Conservation (phyloP, 2,888 invertebrate species). For the Ernsta delagoae region DNA sequence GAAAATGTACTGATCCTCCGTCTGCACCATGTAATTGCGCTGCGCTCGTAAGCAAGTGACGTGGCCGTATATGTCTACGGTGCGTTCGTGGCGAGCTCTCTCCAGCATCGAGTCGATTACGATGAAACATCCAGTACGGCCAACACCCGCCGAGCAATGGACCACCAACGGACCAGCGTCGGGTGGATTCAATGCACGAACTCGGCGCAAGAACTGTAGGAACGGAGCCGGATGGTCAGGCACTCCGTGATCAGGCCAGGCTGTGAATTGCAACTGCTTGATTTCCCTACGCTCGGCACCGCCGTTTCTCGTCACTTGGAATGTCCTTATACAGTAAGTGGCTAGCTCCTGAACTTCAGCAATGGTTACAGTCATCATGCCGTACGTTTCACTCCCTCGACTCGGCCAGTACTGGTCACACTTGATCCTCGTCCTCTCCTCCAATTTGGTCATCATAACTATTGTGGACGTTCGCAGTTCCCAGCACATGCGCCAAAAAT, state of each 20-base stretch:
- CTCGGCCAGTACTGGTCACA: constrained; percentile 99
- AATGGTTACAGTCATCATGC: constrained; percentile 96
- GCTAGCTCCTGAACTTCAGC: constrained; percentile 98
- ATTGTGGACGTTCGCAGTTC: constrained; percentile 97
- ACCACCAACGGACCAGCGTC: constrained; percentile 98
- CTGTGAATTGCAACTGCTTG: constrained; percentile 99
- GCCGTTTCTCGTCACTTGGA: constrained; percentile 93
- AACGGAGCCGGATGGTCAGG: constrained; percentile 99
- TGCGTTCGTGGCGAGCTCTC: constrained; percentile 97
- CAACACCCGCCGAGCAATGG: constrained; percentile 97
- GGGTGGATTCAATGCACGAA: constrained; percentile 94
- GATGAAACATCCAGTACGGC: constrained; percentile 98
- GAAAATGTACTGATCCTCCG: constrained; percentile 99
- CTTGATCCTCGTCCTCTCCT: constrained; percentile 98
- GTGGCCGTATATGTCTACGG: constrained; percentile 99
- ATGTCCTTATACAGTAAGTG: constrained; percentile 98
- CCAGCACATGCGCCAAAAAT: constrained; percentile 99
- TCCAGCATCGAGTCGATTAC: constrained; percentile 99
- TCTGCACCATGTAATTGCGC: constrained; percentile 99
- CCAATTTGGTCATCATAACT: constrained; percentile 99
- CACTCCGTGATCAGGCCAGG: constrained; percentile 99
- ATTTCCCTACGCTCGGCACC: constrained; percentile 96
- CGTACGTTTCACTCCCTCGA: constrained; percentile 97
- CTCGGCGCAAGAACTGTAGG: constrained; percentile 97
- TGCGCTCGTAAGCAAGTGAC: constrained; percentile 99